phyloP scores from a whole-genome alignment of 2,113 vertebrate genomes.

The Casuarius casuarius region DNA sequence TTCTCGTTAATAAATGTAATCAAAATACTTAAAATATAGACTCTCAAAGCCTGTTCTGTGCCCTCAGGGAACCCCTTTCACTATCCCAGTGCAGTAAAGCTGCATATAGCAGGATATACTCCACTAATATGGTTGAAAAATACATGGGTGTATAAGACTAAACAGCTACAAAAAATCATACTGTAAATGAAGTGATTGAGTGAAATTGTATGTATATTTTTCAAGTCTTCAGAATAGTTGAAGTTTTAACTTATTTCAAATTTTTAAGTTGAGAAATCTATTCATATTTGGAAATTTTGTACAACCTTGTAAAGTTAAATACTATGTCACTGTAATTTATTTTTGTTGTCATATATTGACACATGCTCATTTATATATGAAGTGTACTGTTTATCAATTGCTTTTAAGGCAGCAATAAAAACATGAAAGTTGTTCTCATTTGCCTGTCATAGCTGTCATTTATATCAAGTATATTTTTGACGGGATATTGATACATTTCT shows the following conservation, averaged over 20 bases:
- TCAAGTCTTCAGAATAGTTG: constrained; percentile 67
- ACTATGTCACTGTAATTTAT: constrained; percentile 77
- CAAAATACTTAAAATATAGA: constrained; percentile 35
- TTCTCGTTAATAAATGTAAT: constrained; percentile 27
- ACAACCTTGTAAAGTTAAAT: constrained; percentile 77
- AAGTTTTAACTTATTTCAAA: constrained; percentile 78
- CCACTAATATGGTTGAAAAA: constrained; percentile 56
- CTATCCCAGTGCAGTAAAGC: constrained; percentile 50
- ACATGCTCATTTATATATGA: constrained; percentile 78
- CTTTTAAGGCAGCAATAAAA: constrained; percentile 79
- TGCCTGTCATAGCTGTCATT: constrained; percentile 31
- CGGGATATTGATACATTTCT: not conserved
- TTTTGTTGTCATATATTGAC: constrained; percentile 77
- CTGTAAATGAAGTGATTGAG: constrained; percentile 65
- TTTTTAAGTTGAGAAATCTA: constrained; percentile 73
- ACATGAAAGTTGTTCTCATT: constrained; percentile 72
- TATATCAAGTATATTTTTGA: not conserved
- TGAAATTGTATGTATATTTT: constrained; percentile 72
- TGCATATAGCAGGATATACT: constrained; percentile 60
- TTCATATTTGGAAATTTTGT: constrained; percentile 78
- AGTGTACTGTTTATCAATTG: constrained; percentile 79
- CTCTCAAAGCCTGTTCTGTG: constrained; percentile 67
- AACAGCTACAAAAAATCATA: constrained; percentile 61
- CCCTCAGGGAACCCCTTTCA: constrained; percentile 73
- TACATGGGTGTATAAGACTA: constrained; percentile 59